Evolutionary conservation across 2,888 invertebrate genomes (phyloP).

Genomic region (Philopedon plagiatum): DNA sequence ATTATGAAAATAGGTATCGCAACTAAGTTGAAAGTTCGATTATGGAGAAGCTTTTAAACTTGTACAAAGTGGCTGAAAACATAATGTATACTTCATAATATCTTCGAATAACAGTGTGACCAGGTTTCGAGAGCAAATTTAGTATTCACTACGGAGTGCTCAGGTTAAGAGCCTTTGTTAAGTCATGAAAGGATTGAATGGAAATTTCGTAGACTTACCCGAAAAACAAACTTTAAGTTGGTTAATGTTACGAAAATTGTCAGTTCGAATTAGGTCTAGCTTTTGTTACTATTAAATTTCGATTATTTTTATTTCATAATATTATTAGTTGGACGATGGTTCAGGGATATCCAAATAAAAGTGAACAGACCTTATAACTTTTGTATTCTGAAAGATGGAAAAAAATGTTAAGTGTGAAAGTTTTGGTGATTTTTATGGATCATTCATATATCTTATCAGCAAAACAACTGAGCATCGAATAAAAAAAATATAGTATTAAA

Average conservation of each 20-base stretch:
- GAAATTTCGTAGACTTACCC: constrained; percentile 10
- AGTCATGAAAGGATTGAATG: constrained; percentile 24
- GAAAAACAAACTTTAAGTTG: background rate
- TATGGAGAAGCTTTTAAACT: constrained; percentile 32
- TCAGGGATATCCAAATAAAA: no score
- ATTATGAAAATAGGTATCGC: constrained; percentile 8
- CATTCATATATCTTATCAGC: no score
- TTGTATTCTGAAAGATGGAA: no score
- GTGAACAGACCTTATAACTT: no score
- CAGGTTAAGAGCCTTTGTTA: constrained; percentile 42
- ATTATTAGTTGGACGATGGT: no score
- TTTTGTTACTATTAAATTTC: no score
- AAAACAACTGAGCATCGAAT: no score
- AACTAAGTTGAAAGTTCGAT: constrained; percentile 26
- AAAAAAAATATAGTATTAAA: no score
- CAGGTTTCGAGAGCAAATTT: constrained; percentile 31
- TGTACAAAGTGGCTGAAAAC: constrained; percentile 33
- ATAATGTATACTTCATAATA: constrained; percentile 38
- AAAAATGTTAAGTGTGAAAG: no score
- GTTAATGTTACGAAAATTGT: constrained; percentile 13
- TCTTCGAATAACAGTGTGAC: constrained; percentile 37
- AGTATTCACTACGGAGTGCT: constrained; percentile 27
- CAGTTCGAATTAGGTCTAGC: background rate
- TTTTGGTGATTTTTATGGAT: no score
- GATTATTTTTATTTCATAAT: no score